Conservation (phyloP, 1,140 invertebrate species). For the Drosophila simulans region DNA sequence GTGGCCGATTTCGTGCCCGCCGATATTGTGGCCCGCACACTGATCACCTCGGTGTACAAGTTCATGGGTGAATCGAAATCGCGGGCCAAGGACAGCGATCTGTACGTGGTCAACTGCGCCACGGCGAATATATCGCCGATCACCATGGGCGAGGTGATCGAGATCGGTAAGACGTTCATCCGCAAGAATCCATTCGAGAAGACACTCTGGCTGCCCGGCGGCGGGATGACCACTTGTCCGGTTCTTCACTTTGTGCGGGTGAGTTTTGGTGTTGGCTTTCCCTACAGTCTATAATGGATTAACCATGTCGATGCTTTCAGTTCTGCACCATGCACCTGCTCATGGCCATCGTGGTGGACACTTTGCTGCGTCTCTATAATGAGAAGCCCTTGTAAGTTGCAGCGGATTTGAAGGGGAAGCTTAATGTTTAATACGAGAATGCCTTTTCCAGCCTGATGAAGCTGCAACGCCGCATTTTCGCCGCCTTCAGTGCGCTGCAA, state of each 20-base stretch:
- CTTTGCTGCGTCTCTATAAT: constrained; percentile 85
- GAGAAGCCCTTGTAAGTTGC: constrained; percentile 90
- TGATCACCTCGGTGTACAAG: constrained; percentile 91
- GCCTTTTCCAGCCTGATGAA: constrained; percentile 87
- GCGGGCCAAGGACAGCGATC: constrained; percentile 42
- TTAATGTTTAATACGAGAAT: background rate
- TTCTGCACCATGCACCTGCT: constrained; percentile 74
- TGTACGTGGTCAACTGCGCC: constrained; percentile 89
- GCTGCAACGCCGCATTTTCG: constrained; percentile 92
- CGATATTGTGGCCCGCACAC: constrained; percentile 92
- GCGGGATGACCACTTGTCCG: constrained; percentile 85
- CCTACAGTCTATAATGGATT: too few species aligned
- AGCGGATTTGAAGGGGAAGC: background rate
- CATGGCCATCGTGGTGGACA: constrained; percentile 72
- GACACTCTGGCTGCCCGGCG: constrained; percentile 88
- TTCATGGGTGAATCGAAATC: constrained; percentile 55
- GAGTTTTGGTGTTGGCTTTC: background rate
- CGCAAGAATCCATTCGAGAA: constrained; percentile 88
- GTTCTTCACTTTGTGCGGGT: constrained; percentile 86
- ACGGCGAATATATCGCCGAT: constrained; percentile 89
- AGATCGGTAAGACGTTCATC: constrained; percentile 85
- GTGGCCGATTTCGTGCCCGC: constrained; percentile 93
- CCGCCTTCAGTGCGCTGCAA: constrained; percentile 90
- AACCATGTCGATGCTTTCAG: constrained; percentile 16
- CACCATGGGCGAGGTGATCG: constrained; percentile 87